Evolutionary conservation across 1,140 invertebrate genomes (phyloP).

Genomic region (Hestina assimilis): DNA sequence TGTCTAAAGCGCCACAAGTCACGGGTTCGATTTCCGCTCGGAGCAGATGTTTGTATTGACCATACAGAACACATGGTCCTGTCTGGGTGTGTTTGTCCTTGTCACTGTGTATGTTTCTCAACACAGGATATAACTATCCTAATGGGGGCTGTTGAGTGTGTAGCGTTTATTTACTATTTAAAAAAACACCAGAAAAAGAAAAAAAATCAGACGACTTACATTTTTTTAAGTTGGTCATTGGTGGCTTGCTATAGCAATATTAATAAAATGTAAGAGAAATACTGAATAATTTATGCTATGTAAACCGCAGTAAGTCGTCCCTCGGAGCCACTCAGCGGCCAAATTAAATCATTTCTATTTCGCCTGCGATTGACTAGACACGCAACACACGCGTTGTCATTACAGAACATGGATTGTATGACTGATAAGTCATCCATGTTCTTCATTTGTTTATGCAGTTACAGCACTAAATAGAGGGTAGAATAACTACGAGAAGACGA

Average conservation of each 20-base stretch:
- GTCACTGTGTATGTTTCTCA: no score
- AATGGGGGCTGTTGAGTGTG: no score
- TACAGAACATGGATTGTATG: constrained; percentile 35
- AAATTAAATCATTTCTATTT: constrained; percentile 75
- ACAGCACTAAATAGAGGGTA: not conserved
- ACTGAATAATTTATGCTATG: constrained; percentile 25
- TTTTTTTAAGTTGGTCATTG: no score
- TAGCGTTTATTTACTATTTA: no score
- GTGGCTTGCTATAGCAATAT: not conserved
- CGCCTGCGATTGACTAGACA: constrained; percentile 53
- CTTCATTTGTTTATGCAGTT: constrained; percentile 3
- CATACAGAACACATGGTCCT: no score
- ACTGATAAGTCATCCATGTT: constrained; percentile 4
- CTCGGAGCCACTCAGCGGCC: constrained; percentile 44
- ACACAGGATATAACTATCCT: no score
- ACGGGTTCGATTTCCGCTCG: no score
- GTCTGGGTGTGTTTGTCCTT: no score
- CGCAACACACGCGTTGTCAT: constrained; percentile 54
- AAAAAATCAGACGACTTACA: no score
- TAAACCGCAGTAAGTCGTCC: constrained; percentile 51
- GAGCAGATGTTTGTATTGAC: no score
- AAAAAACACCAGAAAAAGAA: no score
- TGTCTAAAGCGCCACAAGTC: no score
- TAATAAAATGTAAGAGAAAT: constrained; percentile 2
- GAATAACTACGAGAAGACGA: not conserved